Evolutionary conservation across 2,888 invertebrate genomes (phyloP), one percentile per base, ranked within the genome.

Genomic region (Parnassius glacialis): DNA sequence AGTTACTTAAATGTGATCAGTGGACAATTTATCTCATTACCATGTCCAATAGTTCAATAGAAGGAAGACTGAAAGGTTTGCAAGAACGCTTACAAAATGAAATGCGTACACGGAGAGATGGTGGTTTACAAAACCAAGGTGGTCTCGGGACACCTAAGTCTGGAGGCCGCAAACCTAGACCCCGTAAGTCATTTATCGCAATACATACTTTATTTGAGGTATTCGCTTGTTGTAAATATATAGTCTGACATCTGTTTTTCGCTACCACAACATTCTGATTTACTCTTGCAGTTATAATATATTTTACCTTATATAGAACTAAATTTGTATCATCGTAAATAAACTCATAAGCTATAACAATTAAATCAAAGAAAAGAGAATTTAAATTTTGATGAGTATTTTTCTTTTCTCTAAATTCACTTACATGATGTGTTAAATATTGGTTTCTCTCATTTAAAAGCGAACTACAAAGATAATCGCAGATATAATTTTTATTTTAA

Each of bases 11-110:
- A 87, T 87, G 89, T 81, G 83, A 82, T 78, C 74, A 77, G 79
- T 80, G 79, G 65, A 72, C 68, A 74, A 74, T 72, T 76, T 71
- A 76, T 71, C 68, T 80, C 74, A 71, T 70, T 79, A 89, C 74
- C 83, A 95, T 95, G 95, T 95, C 95, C 87, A 93, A 94, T 92
- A 93, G 94, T 84, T 92, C 94, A 79, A 93, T 95, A 83, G 95
- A 95, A 85, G 95, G 95, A 79, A 96, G 95, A 93, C 93, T 97
- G 81, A 94, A 95, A 89, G 95, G 94, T 80, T 93, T 97, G 87
- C 94, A 97, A 88, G 95, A 95, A 83, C 94, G 95, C 77, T 92
- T 97, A 74, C 94, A 94, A 84, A 89, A 89, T 81, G 90, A 89
- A 83, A 83, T 86, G 84, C 90, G 88, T 85, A 87, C 94, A 93